Evolutionary conservation across 2,113 vertebrate species (phyloP).

Genomic region (Sceloporus undulatus): DNA sequence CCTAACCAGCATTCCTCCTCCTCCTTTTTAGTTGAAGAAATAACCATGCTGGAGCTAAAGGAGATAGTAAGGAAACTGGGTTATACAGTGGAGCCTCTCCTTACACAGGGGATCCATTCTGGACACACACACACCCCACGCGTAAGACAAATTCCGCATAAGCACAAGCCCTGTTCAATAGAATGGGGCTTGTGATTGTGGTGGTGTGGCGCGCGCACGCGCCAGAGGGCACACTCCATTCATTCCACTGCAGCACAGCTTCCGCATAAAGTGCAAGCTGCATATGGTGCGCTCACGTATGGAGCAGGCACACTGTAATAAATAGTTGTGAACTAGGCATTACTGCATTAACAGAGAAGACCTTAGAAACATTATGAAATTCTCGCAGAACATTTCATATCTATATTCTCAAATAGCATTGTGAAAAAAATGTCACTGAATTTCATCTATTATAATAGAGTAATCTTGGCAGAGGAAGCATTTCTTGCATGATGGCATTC

Average conservation of each 20-base stretch:
- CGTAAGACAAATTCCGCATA: too few species aligned
- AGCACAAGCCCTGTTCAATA: too few species aligned
- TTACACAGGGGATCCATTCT: too few species aligned
- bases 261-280: too few species aligned
- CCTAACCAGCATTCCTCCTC: neutral
- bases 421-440: neutral
- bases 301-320: neutral
- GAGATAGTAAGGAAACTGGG: neutral
- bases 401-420: neutral
- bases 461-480: neutral
- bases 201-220: too few species aligned
- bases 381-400: neutral
- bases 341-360: neutral
- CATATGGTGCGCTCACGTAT: too few species aligned
- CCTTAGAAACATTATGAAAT: neutral
- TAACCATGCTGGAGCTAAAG: neutral
- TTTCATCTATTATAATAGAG: neutral
- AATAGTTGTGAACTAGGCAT: neutral
- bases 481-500: neutral
- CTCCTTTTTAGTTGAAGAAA: neutral
- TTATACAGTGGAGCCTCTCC: neutral
- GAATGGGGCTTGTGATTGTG: too few species aligned
- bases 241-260: too few species aligned
- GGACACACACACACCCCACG: too few species aligned
- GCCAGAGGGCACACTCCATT: too few species aligned